Evolutionary conservation across 1,140 invertebrate species (phyloP).

Genomic region (Hyles vespertilio): DNA sequence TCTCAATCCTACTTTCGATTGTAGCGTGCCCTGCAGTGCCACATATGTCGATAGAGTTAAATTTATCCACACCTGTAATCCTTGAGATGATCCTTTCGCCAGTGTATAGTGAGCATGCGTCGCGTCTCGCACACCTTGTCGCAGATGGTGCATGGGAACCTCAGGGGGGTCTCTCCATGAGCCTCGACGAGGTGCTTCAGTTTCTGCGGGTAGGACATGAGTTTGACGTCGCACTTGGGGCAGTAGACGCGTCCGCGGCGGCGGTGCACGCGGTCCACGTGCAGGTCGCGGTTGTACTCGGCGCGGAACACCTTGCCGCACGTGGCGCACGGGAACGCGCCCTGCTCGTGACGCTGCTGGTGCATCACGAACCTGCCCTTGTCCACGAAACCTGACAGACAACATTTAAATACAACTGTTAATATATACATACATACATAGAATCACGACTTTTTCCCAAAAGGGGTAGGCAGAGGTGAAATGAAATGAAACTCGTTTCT

Average conservation of each 20-base stretch:
- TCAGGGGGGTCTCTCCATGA: constrained; percentile 69
- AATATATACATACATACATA: too few relatives aligned
- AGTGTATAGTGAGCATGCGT: constrained; percentile 65
- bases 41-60: neutral
- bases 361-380: constrained; percentile 67
- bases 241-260: constrained; percentile 55
- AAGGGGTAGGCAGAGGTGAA: too few relatives aligned
- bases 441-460: too few relatives aligned
- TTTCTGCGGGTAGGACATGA: constrained; percentile 64
- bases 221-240: constrained; percentile 54
- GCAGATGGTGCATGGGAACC: constrained; percentile 70
- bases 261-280: constrained; percentile 57
- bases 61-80: constrained; percentile 49
- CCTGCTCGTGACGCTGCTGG: constrained; percentile 60
- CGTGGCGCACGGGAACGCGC: constrained; percentile 63
- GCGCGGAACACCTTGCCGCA: constrained; percentile 66
- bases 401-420: neutral
- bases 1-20: too few relatives aligned
- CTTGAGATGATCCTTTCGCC: constrained; percentile 58
- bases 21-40: too few relatives aligned
- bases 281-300: constrained; percentile 56
- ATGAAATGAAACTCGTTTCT: too few relatives aligned
- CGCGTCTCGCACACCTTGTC: constrained; percentile 68
- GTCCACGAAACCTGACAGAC: constrained; percentile 62
- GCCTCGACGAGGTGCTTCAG: constrained; percentile 63